A percentile compares a stretch with the other conserved stretches of the same genome.
Conservation (phyloP, 1,140 invertebrate genomes). For the Brachionus calyciflorus region DNA sequence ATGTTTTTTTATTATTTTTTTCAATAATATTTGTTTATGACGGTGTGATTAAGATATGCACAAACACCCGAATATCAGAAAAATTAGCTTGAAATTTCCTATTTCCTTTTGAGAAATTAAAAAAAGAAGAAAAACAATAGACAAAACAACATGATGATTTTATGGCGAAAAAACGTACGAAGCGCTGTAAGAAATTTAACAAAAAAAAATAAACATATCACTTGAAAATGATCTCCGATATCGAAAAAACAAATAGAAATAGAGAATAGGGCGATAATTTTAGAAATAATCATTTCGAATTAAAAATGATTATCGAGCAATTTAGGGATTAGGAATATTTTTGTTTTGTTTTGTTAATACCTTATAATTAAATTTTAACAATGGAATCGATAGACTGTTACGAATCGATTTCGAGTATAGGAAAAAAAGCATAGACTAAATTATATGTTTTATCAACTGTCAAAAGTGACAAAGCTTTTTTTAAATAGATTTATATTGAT, state of each 20-base stretch:
- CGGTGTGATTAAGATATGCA: slow-evolving; percentile 14
- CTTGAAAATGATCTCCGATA: too few relatives aligned
- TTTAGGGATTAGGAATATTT: too few relatives aligned
- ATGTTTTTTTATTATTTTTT: neutral
- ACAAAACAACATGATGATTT: slow-evolving; percentile 2
- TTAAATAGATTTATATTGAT: neutral
- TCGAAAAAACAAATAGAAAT: too few relatives aligned
- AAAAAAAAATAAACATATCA: too few relatives aligned
- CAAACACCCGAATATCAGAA: neutral
- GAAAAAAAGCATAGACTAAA: too few relatives aligned
- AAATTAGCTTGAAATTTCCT: slow-evolving; percentile 26
- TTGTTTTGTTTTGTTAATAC: neutral
- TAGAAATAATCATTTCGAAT: neutral
- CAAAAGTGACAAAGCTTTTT: neutral
- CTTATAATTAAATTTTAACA: slow-evolving; percentile 29
- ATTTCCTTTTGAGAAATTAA: neutral
- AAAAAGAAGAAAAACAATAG: neutral
- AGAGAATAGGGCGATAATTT: too few relatives aligned
- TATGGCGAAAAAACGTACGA: too few relatives aligned
- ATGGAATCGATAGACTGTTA: slow-evolving; percentile 27
- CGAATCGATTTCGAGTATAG: neutral
- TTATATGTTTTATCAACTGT: slow-evolving; percentile 19
- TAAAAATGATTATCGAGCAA: slow-evolving; percentile 20
- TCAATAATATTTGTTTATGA: slow-evolving; percentile 4
- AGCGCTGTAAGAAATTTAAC: too few relatives aligned